phyloP scores from a whole-genome alignment of 2,797 vertebrate genomes.

The Cygnus olor region DNA sequence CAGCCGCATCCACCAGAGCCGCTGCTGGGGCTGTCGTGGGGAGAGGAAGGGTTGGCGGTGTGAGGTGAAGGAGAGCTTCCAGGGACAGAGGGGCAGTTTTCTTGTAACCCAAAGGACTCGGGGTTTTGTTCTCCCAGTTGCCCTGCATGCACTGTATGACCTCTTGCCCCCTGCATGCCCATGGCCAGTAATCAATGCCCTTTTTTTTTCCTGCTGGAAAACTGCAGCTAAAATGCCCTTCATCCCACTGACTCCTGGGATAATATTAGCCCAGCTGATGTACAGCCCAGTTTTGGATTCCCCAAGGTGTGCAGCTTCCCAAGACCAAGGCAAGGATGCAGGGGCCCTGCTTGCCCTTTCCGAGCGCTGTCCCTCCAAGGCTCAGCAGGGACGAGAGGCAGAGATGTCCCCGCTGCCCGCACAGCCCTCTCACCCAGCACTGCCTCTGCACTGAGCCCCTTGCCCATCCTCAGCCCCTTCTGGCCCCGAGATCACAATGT shows the following conservation, averaged over 20 bases:
- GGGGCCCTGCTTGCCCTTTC: neutral
- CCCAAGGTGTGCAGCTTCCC: fast-evolving
- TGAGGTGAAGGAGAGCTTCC: neutral
- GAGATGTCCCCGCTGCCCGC: neutral
- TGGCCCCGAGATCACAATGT: neutral
- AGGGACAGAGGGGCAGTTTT: neutral
- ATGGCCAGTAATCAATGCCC: neutral
- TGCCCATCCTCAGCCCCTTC: fast-evolving
- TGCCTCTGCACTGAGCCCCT: neutral
- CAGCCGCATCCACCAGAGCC: fast-evolving
- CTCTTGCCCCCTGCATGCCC: neutral
- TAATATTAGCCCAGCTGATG: neutral
- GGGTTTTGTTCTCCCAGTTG: neutral
- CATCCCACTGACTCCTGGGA: neutral
- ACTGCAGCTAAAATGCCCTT: neutral
- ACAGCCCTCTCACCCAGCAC: neutral
- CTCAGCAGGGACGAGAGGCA: neutral
- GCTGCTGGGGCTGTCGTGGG: neutral
- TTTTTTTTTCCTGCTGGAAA: neutral
- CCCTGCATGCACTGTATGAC: neutral
- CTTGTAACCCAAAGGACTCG: neutral
- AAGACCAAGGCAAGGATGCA: neutral
- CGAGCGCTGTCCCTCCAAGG: neutral
- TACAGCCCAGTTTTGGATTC: neutral
- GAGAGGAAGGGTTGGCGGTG: neutral